Conservation (phyloP, 2,797 vertebrate genomes). For the Sebastes matsubarae region DNA sequence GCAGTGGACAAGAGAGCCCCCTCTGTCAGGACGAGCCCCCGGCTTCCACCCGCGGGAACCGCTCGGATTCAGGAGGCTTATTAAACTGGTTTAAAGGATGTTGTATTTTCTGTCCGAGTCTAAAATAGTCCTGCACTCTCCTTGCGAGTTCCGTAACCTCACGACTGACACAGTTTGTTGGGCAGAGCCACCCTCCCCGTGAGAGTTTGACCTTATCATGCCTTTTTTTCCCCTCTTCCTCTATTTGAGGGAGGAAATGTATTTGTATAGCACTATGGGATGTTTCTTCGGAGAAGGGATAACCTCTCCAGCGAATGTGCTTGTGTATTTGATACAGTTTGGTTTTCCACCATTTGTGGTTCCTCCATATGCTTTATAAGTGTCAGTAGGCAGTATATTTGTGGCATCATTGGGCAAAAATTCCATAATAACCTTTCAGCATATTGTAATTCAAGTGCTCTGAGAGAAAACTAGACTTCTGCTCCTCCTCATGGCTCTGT, state of each 20-base stretch:
- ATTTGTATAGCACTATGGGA: background rate
- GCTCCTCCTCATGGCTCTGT: too few species aligned
- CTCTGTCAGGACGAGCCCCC: constrained; percentile 40
- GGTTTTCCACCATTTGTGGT: background rate
- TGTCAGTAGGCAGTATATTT: too few species aligned
- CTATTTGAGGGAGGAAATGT: background rate
- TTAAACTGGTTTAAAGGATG: constrained; percentile 55
- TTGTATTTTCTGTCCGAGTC: constrained; percentile 48
- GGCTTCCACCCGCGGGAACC: constrained; percentile 47
- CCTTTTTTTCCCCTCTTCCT: background rate
- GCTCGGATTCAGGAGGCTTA: constrained; percentile 38
- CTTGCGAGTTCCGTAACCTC: constrained; percentile 30
- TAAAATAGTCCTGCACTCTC: constrained; percentile 50
- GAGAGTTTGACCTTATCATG: constrained; percentile 26
- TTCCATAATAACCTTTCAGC: too few species aligned
- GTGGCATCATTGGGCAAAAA: too few species aligned
- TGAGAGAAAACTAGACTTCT: too few species aligned
- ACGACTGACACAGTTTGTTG: constrained; percentile 31
- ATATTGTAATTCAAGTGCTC: too few species aligned
- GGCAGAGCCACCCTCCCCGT: constrained; percentile 9
- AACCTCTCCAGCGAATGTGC: background rate
- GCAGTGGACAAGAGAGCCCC: constrained; percentile 55
- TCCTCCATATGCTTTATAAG: background rate
- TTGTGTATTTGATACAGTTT: background rate
- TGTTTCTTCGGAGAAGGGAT: background rate